These are phyloP conservation scores for Cosmia trapezina DNA, from an alignment of 2,888 invertebrate genomes.

Conservation along the genomic window DNA sequence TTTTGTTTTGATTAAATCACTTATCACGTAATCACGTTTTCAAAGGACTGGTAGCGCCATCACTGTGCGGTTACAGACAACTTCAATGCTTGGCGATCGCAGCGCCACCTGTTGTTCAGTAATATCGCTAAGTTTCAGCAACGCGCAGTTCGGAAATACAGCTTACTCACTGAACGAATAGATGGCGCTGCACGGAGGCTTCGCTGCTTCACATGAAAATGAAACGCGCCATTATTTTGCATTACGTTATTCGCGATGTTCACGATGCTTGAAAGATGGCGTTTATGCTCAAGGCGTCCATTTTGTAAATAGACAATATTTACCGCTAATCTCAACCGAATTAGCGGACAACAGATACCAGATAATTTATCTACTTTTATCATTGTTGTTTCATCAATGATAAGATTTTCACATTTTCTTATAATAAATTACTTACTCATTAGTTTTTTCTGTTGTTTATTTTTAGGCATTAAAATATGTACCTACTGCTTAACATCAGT, in stretches of 20 bases:
- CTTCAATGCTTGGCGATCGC: too few species aligned
- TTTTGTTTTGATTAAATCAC: not conserved
- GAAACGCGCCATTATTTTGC: conserved; percentile 34
- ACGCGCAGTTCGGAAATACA: not conserved
- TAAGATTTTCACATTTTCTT: conserved; percentile 12
- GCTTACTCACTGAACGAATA: conserved; percentile 26
- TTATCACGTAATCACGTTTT: too few species aligned
- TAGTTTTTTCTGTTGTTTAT: conserved; percentile 23
- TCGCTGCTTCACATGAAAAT: conserved; percentile 2
- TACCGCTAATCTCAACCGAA: conserved; percentile 53
- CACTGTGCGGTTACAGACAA: not conserved
- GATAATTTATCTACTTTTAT: conserved; percentile 6
- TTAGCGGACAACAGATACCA: conserved; percentile 27
- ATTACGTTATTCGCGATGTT: conserved; percentile 56
- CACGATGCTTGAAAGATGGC: conserved; percentile 62
- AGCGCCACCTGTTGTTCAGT: conserved; percentile 40
- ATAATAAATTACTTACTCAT: not conserved
- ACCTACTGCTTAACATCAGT: not conserved
- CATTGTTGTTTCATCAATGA: conserved; percentile 15
- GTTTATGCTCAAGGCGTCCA: conserved; percentile 56
- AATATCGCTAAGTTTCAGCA: not conserved
- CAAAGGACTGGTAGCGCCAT: conserved; percentile 40
- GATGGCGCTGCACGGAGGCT: conserved; percentile 44
- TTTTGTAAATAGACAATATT: conserved; percentile 64
- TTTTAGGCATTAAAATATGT: conserved; percentile 20